Base-by-base conservation (phyloP, 2,797 vertebrate species). In the Urophycis tenuis region DNA sequence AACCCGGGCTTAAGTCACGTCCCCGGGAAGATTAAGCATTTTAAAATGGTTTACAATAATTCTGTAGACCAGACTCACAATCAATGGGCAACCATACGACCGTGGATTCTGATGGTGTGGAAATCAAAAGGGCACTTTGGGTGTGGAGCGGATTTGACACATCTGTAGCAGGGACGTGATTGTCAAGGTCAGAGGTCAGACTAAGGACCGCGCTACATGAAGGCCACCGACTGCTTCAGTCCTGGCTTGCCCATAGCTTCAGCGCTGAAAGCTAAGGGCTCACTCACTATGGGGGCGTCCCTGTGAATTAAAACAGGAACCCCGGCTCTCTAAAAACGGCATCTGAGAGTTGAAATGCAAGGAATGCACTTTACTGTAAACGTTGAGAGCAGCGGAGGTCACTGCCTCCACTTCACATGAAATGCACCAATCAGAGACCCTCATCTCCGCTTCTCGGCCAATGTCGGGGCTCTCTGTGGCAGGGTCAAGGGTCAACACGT, bases 361-460 rank as follows among this genome's bases (percentile, higher is more conserved):
- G 93, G 93, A 95, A 96, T 93, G 94, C 92, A 90, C 91, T 87
- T 90, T 90, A 91, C 85, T 94, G 91, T 95, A 95, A 96, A 96
- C 93, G 89, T 89, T 83, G 78, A 0, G 89, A 91, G 91, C 90
- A 85, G 88, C 81, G 34, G 75, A 84, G 80, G 49, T 76, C 39
- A 22, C 69, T 82, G 85, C 81, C 83, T 83, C 84, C 86, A 84
- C 78, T 19, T 75, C 82, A 84, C 81, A 78, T 83, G 80, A 6
- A 72, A 80, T 82, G 84, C 79, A 76, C 72, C 86, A 89, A 85
- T 84, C 81, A 90, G 90, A 92, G 85, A 82, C 87, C 30, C 69
- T 33, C 15, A 29, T 67, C 25, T 29, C n/a, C 60, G 11, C 12
- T n/a, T 67, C 60, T 29, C 15, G 25, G 60, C 60, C 60, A 29